These are phyloP conservation scores for Drosophila navojoa DNA, from an alignment of 1,140 invertebrate species.

Conservation along the genomic window DNA sequence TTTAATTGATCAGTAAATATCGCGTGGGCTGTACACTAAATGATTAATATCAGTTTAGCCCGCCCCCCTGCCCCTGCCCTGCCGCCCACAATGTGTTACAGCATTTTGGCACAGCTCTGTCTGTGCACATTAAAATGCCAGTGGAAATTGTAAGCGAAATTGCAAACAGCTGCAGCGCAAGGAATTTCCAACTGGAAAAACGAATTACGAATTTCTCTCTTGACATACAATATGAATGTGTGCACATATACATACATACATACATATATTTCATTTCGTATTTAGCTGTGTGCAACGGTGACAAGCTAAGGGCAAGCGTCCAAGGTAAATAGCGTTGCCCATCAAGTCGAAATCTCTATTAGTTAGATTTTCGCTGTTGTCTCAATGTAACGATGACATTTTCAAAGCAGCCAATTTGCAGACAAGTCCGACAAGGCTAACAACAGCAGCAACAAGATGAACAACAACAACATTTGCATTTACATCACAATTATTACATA, in stretches of 20 bases:
- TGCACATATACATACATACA: too few species aligned
- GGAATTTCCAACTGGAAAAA: conserved; percentile 9
- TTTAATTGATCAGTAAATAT: conserved; percentile 36
- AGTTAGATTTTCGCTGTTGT: not conserved
- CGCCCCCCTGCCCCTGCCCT: too few species aligned
- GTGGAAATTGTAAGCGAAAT: conserved; percentile 24
- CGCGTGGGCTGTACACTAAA: not conserved
- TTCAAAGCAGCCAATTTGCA: conserved; percentile 35
- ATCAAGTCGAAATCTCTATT: conserved; percentile 25
- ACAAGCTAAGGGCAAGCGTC: conserved; percentile 45
- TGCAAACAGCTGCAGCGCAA: conserved; percentile 35
- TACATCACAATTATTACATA: not conserved
- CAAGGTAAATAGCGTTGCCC: conserved; percentile 40
- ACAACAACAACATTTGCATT: conserved; percentile 11
- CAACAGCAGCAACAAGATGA: conserved; percentile 6
- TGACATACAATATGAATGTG: too few species aligned
- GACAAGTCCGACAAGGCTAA: conserved; percentile 18
- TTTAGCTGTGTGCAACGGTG: too few species aligned
- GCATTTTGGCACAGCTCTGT: conserved; percentile 32
- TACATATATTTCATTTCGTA: too few species aligned
- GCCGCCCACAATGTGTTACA: conserved; percentile 12
- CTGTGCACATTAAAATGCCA: conserved; percentile 25
- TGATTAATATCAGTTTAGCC: not conserved
- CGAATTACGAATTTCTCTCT: too few species aligned
- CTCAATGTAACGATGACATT: conserved; percentile 13